Percentiles rank a stretch among this genome's conserved stretches.
Evolutionary conservation across 2,113 vertebrate species (phyloP).

Genomic region (Hiodon alosoides): DNA sequence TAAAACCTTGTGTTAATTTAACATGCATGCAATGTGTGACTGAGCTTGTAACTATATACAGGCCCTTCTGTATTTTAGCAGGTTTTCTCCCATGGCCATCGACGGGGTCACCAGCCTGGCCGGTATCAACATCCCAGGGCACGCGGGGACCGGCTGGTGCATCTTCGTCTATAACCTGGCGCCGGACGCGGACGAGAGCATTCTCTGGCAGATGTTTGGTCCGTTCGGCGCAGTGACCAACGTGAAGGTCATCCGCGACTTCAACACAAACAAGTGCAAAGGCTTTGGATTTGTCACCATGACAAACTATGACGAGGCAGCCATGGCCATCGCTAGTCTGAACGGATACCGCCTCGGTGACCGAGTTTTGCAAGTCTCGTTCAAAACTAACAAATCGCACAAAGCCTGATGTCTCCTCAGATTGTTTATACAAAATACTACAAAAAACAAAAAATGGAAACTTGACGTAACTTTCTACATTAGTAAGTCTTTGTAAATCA

Average conservation of each 20-base stretch:
- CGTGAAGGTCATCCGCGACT: conserved; percentile 98
- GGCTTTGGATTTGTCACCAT: conserved; percentile 99
- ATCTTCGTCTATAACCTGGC: conserved; percentile 99
- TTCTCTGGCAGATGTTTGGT: conserved; percentile 99
- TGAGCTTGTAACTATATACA: conserved; percentile 8
- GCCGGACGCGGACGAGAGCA: conserved; percentile 94
- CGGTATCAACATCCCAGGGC: conserved; percentile 95
- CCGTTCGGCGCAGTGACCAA: conserved; percentile 97
- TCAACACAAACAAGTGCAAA: conserved; percentile 99
- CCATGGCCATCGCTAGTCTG: conserved; percentile 97
- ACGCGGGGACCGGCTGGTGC: conserved; percentile 93
- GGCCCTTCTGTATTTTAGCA: conserved; percentile 56
- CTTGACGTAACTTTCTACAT: conserved; percentile 42
- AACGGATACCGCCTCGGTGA: conserved; percentile 98
- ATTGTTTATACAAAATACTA: conserved; percentile 49
- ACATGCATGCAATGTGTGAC: conserved; percentile 3
- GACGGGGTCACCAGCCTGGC: conserved; percentile 97
- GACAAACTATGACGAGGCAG: conserved; percentile 99
- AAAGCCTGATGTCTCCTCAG: conserved; percentile 85
- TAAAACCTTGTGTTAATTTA: neutral
- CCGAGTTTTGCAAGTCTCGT: conserved; percentile 96
- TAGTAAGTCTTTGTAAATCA: conserved; percentile 83
- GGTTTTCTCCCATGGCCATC: conserved; percentile 97
- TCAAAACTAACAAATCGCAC: conserved; percentile 99
- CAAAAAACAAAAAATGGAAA: conserved; percentile 40